phyloP scores from a whole-genome alignment of 2,113 vertebrate species.

The Silurus meridionalis region DNA sequence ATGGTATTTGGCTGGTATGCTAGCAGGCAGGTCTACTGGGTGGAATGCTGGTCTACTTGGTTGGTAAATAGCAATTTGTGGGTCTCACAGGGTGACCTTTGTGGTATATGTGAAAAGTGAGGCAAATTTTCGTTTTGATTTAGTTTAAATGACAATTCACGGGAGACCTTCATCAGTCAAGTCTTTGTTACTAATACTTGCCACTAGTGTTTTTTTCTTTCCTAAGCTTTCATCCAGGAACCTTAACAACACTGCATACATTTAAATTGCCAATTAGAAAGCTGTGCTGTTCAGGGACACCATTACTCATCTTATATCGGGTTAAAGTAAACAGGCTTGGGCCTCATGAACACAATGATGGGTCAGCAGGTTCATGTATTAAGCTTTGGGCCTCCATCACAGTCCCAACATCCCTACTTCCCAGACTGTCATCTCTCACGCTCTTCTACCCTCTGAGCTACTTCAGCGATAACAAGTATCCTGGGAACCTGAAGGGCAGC shows the following conservation, averaged over 20 bases:
- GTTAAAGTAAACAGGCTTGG: slow-evolving; percentile 18
- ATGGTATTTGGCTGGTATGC: not conserved
- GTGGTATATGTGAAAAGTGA: not conserved
- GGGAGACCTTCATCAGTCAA: not conserved
- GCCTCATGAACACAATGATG: slow-evolving; percentile 34
- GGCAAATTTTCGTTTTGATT: not conserved
- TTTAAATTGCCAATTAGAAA: slow-evolving; percentile 13
- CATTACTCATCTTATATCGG: slow-evolving; percentile 31
- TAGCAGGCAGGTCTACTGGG: not conserved
- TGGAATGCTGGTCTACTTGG: not conserved
- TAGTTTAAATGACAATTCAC: not conserved
- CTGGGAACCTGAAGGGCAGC: slow-evolving; percentile 45
- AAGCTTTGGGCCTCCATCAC: slow-evolving; percentile 23
- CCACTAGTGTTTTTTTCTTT: not conserved
- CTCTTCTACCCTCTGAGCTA: slow-evolving; percentile 14
- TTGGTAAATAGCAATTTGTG: not conserved
- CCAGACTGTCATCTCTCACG: slow-evolving; percentile 33
- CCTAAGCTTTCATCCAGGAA: not conserved
- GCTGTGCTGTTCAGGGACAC: slow-evolving; percentile 12
- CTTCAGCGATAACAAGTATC: slow-evolving; percentile 53
- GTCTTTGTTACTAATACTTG: not conserved
- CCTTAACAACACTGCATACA: slow-evolving; percentile 7
- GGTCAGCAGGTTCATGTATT: slow-evolving; percentile 35
- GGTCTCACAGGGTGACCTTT: not conserved
- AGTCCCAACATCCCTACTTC: slow-evolving; percentile 18